phyloP scores from a whole-genome alignment of 1,140 invertebrate genomes.

The Pristionchus pacificus region DNA sequence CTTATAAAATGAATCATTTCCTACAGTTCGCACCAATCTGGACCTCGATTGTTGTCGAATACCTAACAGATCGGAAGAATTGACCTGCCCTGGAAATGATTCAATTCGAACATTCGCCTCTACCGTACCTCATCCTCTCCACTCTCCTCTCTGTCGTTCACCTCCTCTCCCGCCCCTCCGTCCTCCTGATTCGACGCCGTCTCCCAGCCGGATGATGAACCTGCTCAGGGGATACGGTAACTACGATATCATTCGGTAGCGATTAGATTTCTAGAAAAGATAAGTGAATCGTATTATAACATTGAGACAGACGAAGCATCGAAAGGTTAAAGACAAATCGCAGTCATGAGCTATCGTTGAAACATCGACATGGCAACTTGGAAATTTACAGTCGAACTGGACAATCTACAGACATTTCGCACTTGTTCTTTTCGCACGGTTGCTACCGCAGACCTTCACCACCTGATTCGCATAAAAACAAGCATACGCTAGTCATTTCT shows the following conservation, averaged over 20 bases:
- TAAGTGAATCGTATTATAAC: slow-evolving; percentile 3
- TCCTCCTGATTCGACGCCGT: slow-evolving; percentile 6
- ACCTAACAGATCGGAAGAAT: too few relatives aligned
- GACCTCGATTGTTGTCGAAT: too few relatives aligned
- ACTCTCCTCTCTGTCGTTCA: neutral
- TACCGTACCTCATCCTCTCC: slow-evolving; percentile 1
- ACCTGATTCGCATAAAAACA: too few relatives aligned
- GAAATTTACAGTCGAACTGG: neutral
- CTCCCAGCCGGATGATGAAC: neutral
- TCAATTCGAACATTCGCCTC: neutral
- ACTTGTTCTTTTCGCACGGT: neutral
- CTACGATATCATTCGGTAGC: neutral
- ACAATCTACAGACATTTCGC: slow-evolving; percentile 4
- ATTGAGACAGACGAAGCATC: neutral
- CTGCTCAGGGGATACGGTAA: neutral
- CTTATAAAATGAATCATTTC: too few relatives aligned
- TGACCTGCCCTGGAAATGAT: too few relatives aligned
- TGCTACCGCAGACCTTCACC: too few relatives aligned
- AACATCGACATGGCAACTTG: too few relatives aligned
- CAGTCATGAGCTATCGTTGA: neutral
- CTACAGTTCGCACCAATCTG: too few relatives aligned
- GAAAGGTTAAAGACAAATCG: neutral
- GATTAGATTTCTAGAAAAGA: neutral
- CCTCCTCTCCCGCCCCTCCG: neutral
- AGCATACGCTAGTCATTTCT: too few relatives aligned